Conservation (phyloP, 1,140 invertebrate genomes). For the Hylyphantes graminicola region DNA sequence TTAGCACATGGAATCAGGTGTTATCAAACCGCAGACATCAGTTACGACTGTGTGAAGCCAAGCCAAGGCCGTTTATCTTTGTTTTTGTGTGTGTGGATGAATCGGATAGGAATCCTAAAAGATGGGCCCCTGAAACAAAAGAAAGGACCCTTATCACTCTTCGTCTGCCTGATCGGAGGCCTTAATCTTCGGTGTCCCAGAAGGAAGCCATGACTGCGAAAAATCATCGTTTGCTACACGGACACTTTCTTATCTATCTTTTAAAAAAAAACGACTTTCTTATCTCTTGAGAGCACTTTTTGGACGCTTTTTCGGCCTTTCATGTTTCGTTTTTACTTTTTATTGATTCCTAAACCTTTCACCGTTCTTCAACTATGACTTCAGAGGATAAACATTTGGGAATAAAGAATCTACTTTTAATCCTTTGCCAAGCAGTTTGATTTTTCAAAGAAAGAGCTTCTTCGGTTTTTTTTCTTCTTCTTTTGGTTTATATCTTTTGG, state of each 20-base stretch:
- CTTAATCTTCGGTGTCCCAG: constrained; percentile 49
- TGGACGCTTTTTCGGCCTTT: constrained; percentile 13
- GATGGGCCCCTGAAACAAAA: constrained; percentile 5
- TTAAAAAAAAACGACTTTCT: constrained; percentile 50
- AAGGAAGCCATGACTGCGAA: constrained; percentile 51
- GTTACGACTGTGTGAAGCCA: too few relatives aligned
- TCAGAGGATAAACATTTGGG: constrained; percentile 36
- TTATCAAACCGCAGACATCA: too few relatives aligned
- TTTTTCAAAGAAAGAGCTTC: background rate
- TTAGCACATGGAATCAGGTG: too few relatives aligned
- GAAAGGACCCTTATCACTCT: constrained; percentile 49
- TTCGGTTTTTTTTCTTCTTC: too few relatives aligned
- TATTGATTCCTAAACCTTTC: constrained; percentile 49
- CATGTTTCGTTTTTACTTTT: constrained; percentile 52
- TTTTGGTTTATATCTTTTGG: too few relatives aligned
- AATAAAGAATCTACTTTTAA: constrained; percentile 33
- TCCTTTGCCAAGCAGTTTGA: constrained; percentile 21
- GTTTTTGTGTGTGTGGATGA: too few relatives aligned
- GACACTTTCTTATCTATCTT: constrained; percentile 57
- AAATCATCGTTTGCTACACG: constrained; percentile 57
- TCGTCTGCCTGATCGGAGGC: constrained; percentile 42
- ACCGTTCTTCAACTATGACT: constrained; percentile 41
- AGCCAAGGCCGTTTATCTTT: too few relatives aligned
- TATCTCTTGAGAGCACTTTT: constrained; percentile 53
- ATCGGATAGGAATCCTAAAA: too few relatives aligned